Evolutionary conservation across 2,888 invertebrate species (phyloP), one percentile per base, ranked within the genome.

Genomic region (Heliconius ethilla): DNA sequence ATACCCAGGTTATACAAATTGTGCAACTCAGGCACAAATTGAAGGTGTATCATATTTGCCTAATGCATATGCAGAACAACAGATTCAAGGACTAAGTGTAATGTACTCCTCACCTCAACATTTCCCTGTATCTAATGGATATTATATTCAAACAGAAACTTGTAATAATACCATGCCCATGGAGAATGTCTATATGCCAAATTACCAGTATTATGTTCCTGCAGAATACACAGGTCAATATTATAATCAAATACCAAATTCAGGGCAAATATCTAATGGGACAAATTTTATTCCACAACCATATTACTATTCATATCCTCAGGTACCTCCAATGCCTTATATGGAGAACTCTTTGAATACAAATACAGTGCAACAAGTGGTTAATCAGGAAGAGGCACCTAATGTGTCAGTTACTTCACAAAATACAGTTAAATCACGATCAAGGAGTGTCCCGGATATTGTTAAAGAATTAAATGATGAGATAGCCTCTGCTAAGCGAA

Each of bases 391-490:
- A 22, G 86, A 74, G 10, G 63, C 29, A 65, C 29, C 84, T 75
- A 83, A 83, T 51, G 69, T 79, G 18, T 81, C 82, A 29, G 76
- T 79, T 5, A 84, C 82, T 73, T 85, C 87, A 65, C 89, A 88
- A 72, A 88, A 85, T 76, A 86, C 86, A 18, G 86, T 89, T 2
- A 95, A 94, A 80, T 94, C 92, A 9, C 90, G 95, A 82, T 95
- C 95, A 0, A 93, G 95, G 83, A 96, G 96, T 89, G 97, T 97
- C 66, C 97, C 97, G 0, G 96, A 97, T 88, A 97, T 97, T 87
- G 95, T 97, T 29, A 96, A 96, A 85, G 97, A 97, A 84, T 91
- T 97, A 81, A 96, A 97, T 88, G 96, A 96, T 82, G 97, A 97
- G 88, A 87, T 97, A 63, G 89, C 87, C 2, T 89, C 86, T 40